These are phyloP conservation scores for Climacteris rufus DNA, from an alignment of 2,113 vertebrate species.

Conservation along the genomic window DNA sequence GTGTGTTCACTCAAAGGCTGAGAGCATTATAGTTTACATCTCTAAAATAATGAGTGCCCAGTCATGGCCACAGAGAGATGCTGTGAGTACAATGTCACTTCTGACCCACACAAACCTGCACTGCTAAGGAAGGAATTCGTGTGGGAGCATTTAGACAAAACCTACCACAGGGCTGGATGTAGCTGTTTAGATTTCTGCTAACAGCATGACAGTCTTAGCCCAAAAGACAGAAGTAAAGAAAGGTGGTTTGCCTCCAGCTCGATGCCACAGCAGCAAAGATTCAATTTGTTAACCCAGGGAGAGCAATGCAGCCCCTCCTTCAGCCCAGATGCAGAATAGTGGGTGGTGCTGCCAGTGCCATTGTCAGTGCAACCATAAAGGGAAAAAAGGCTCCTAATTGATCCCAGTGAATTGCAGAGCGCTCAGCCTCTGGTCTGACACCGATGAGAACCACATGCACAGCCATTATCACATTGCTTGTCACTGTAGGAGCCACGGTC, in stretches of 20 bases:
- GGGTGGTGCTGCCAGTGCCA: constrained; percentile 22
- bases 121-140: neutral
- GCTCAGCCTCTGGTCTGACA: neutral
- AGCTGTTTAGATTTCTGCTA: neutral
- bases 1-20: neutral
- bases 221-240: neutral
- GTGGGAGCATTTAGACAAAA: neutral
- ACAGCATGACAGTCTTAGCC: neutral
- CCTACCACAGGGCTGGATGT: neutral
- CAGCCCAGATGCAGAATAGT: constrained; percentile 5
- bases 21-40: neutral
- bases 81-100: neutral
- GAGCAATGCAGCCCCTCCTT: neutral
- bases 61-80: neutral
- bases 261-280: neutral
- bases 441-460: neutral
- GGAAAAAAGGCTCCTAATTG: neutral
- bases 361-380: constrained; percentile 19
- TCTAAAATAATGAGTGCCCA: neutral
- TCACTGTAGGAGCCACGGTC: neutral
- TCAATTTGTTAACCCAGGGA: neutral
- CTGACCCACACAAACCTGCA: neutral
- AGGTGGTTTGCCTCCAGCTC: neutral
- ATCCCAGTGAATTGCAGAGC: neutral
- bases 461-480: neutral